Percentiles rank a stretch among this genome's conserved stretches.
These are phyloP conservation scores for Eciton burchellii DNA, from an alignment of 1,140 invertebrate species.

Conservation along the genomic window DNA sequence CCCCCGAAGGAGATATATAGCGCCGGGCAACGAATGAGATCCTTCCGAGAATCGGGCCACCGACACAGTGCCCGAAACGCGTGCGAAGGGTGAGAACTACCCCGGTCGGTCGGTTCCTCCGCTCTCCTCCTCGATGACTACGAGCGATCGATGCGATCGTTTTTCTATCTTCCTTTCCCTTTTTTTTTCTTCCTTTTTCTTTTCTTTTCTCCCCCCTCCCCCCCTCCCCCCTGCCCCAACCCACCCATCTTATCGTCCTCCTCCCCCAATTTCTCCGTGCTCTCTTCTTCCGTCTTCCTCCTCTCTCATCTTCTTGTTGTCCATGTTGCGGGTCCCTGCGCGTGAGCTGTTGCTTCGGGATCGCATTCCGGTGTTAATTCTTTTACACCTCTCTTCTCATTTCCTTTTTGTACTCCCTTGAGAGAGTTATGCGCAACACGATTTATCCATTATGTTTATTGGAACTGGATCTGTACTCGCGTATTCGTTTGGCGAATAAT, in stretches of 20 bases:
- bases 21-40: slow-evolving; percentile 84
- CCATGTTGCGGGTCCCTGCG: neutral
- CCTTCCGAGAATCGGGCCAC: slow-evolving; percentile 86
- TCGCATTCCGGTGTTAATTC: slow-evolving; percentile 68
- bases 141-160: slow-evolving; percentile 56
- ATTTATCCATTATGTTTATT: slow-evolving; percentile 10
- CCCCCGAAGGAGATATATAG: slow-evolving; percentile 75
- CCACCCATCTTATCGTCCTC: no score
- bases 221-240: no score
- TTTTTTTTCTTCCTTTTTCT: slow-evolving; percentile 23
- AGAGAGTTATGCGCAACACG: slow-evolving; percentile 5
- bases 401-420: slow-evolving; percentile 29
- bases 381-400: slow-evolving; percentile 43
- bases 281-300: slow-evolving; percentile 9
- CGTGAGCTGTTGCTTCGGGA: slow-evolving; percentile 50
- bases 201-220: slow-evolving; percentile 22
- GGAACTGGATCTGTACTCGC: no score
- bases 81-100: slow-evolving; percentile 81
- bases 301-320: neutral
- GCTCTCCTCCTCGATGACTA: slow-evolving; percentile 61
- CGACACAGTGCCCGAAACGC: slow-evolving; percentile 80
- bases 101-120: slow-evolving; percentile 74
- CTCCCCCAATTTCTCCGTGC: neutral
- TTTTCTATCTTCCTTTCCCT: slow-evolving; percentile 7
- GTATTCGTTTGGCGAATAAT: no score